A percentile compares a stretch with the other conserved stretches of the same genome.
These are phyloP conservation scores for Alethe castanea DNA, from an alignment of 2,113 vertebrate species.

Conservation along the genomic window DNA sequence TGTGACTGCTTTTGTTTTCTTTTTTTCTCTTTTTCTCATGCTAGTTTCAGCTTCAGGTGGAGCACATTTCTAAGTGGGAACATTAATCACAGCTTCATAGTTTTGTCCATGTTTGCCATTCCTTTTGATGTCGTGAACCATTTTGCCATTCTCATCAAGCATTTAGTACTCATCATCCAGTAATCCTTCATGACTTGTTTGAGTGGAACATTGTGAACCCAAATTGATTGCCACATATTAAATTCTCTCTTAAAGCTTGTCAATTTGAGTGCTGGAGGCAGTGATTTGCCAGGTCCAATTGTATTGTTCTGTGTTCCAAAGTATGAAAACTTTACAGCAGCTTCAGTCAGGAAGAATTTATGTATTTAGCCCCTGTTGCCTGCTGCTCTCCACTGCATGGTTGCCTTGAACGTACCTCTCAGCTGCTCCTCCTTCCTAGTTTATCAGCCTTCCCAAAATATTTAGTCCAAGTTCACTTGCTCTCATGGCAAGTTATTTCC, in stretches of 20 bases:
- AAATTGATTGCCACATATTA: slow-evolving; percentile 1
- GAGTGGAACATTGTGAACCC: slow-evolving; percentile 53
- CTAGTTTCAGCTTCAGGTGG: slow-evolving; percentile 34
- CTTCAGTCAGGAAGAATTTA: slow-evolving; percentile 2
- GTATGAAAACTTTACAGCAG: slow-evolving; percentile 69
- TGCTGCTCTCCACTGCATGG: slow-evolving; percentile 70
- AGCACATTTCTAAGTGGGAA: slow-evolving; percentile 51
- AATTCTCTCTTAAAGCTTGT: slow-evolving; percentile 18
- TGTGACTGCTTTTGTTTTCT: slow-evolving; percentile 49
- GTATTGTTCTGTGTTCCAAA: slow-evolving; percentile 72
- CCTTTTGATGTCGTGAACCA: slow-evolving; percentile 43
- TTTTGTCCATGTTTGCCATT: slow-evolving; percentile 65
- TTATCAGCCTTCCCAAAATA: not conserved
- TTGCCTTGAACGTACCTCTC: slow-evolving; percentile 70
- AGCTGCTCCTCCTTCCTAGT: slow-evolving; percentile 39
- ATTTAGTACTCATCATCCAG: slow-evolving; percentile 49
- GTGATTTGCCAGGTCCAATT: slow-evolving; percentile 6
- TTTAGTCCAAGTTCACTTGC: not conserved
- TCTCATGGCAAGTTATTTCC: not conserved
- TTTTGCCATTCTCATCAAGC: slow-evolving; percentile 53
- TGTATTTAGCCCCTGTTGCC: slow-evolving; percentile 52
- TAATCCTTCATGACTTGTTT: slow-evolving; percentile 42
- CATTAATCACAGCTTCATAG: slow-evolving; percentile 30
- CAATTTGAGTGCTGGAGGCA: not conserved
- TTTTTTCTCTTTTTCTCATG: not conserved